A percentile compares a stretch with the other conserved stretches of the same genome.
phyloP scores from a whole-genome alignment of 2,113 vertebrate species.

The Plecturocebus donacophilus region DNA sequence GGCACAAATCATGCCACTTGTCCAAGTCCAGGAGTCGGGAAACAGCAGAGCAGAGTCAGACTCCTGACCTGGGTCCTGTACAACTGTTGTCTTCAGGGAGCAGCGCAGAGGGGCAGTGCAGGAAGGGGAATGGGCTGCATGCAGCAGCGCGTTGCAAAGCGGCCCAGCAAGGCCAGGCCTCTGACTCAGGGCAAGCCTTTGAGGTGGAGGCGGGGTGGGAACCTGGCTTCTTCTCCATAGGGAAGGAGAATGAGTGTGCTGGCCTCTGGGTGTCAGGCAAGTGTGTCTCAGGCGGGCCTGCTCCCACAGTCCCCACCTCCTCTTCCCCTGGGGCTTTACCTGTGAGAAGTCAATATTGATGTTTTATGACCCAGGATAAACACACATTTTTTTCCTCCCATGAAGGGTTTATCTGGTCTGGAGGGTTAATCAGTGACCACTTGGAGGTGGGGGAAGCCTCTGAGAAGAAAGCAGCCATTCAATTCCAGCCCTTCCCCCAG shows the following conservation, averaged over 20 bases:
- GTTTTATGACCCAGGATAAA: conserved; percentile 70
- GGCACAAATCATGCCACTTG: not conserved
- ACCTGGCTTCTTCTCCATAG: not conserved
- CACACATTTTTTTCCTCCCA: conserved; percentile 51
- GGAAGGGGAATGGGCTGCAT: not conserved
- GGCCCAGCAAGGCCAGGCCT: not conserved
- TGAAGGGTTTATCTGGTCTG: conserved; percentile 66
- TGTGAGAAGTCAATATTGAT: conserved; percentile 74
- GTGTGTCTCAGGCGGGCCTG: not conserved
- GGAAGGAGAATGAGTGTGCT: not conserved
- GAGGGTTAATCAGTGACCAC: conserved; percentile 76
- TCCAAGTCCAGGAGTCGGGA: not conserved
- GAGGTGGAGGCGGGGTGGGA: not conserved
- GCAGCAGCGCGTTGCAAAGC: not conserved
- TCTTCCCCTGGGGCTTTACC: conserved; percentile 25
- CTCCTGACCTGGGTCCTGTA: not conserved
- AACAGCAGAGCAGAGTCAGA: not conserved
- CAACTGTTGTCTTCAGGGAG: not conserved
- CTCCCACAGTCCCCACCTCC: not conserved
- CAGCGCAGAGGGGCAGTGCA: not conserved
- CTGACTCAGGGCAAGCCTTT: not conserved
- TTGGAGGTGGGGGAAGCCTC: not conserved
- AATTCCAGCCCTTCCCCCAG: not conserved
- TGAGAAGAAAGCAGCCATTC: conserved; percentile 71
- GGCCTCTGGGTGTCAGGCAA: not conserved